phyloP scores from a whole-genome alignment of 2,797 vertebrate genomes.

The Pseudomugil gertrudae region DNA sequence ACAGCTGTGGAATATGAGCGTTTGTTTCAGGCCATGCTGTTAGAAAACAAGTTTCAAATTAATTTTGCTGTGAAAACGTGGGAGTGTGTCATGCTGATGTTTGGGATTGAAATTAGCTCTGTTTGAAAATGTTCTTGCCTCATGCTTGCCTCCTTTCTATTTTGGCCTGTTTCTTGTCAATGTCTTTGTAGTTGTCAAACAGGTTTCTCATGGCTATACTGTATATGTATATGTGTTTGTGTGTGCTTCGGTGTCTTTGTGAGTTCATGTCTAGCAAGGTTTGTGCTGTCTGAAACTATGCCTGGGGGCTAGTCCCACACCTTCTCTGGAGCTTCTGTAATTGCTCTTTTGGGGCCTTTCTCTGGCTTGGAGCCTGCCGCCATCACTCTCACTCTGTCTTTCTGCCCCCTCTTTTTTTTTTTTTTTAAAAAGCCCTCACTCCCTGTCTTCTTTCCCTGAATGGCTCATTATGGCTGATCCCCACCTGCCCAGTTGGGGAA shows the following conservation, averaged over 20 bases:
- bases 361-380: constrained; percentile 66
- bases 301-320: constrained; percentile 69
- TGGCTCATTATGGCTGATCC: constrained; percentile 77
- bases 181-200: constrained; percentile 13
- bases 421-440: constrained; percentile 31
- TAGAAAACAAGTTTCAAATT: constrained; percentile 43
- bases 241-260: constrained; percentile 18
- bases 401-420: constrained; percentile 46
- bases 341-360: constrained; percentile 78
- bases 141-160: constrained; percentile 13
- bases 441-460: constrained; percentile 52
- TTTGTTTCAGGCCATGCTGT: constrained; percentile 52
- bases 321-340: constrained; percentile 74
- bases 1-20: constrained; percentile 32
- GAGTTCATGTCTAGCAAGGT: constrained; percentile 52
- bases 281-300: constrained; percentile 65
- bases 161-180: constrained; percentile 28
- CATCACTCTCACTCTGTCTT: constrained; percentile 62
- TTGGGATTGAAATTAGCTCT: constrained; percentile 13
- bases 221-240: constrained; percentile 18
- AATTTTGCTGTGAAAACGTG: constrained; percentile 32
- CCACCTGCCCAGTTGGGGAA: constrained; percentile 73
- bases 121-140: constrained; percentile 36
- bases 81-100: constrained; percentile 1
- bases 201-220: constrained; percentile 16